Conservation (phyloP, 1,140 invertebrate genomes). For the Meloidogyne chitwoodi region DNA sequence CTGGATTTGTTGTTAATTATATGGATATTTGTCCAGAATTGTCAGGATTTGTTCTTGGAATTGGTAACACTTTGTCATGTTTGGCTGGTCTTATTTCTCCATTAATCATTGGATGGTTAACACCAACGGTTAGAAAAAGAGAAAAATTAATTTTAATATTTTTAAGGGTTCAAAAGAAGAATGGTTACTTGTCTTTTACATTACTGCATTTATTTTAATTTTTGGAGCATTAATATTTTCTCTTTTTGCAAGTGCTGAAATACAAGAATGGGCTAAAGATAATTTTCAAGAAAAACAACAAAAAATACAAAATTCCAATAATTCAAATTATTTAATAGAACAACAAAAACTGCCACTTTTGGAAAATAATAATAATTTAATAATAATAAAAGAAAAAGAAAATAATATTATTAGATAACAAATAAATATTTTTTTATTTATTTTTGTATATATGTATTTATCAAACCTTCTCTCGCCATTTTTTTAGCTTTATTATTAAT, state of each 20-base stretch:
- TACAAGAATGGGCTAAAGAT: constrained; percentile 50
- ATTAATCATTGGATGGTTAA: constrained; percentile 53
- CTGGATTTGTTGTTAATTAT: constrained; percentile 64
- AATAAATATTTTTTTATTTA: too few relatives aligned
- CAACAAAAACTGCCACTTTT: neutral
- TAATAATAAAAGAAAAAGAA: neutral
- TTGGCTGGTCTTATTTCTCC: constrained; percentile 55
- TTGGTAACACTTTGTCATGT: constrained; percentile 58
- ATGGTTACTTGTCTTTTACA: constrained; percentile 61
- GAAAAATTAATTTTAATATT: constrained; percentile 5
- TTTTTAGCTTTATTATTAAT: too few relatives aligned
- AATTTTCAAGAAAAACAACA: neutral
- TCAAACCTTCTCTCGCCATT: too few relatives aligned
- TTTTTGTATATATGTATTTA: too few relatives aligned
- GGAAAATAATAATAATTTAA: neutral
- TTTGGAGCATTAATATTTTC: constrained; percentile 58
- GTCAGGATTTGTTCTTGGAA: constrained; percentile 51
- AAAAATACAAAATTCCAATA: neutral
- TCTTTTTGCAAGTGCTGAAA: constrained; percentile 58
- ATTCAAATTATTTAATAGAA: neutral
- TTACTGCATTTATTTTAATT: constrained; percentile 59
- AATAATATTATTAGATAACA: neutral
- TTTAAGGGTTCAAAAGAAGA: constrained; percentile 60
- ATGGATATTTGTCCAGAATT: constrained; percentile 64
- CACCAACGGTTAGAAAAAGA: constrained; percentile 43